Base-by-base conservation (phyloP, 92 coral and sea anemone species). In the Phenganax subtilis region DNA sequence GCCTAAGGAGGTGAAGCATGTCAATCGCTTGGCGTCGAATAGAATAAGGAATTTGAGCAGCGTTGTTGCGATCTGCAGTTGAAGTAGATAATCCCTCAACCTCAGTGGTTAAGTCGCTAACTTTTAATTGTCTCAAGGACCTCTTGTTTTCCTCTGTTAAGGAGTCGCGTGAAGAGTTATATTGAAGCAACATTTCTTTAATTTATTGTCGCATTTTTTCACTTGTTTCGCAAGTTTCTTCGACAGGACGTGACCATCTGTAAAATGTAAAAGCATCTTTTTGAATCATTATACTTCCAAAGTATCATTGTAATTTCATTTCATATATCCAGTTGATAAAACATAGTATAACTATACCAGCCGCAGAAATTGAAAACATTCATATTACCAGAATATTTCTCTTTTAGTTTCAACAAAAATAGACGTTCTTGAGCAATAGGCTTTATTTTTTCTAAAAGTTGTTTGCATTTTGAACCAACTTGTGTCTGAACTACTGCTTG, bases 311-410 rank as follows among this genome's bases (percentile, higher is more conserved):
- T 65, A 44, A 28, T 17, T 17, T 17, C 71, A 65, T 65, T 17
- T 20, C 31, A 65, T 65, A 11, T 28, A 17, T 6, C 71, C 25
- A 28, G 25, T 12, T 30, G 12, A 15, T 31, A 14, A 15, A 28
- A 30, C 53, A 69, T 25, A 5, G 47, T 9, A 44, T 72, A 15
- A 15, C 67, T 61, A 28, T 0, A 72, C 3, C 53, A 29, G 10
- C 25, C 28, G 31, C n/a, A 8, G 58, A n/a, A 17, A 25, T 53
- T 44, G 17, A n/a, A 73, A 47, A 16, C 47, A 37, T 37, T 37
- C 47, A 37, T 37, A 27, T 52, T 73, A 73, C 78, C 59, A 25
- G 78, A 73, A 51, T 73, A 73, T 73, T 73, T 73, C 60, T 73
- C 78, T 55, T 73, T 73, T 17, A 73, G 25, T 73, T 53, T 73